phyloP scores from a whole-genome alignment of 2,797 vertebrate genomes.

The Siniperca scherzeri region DNA sequence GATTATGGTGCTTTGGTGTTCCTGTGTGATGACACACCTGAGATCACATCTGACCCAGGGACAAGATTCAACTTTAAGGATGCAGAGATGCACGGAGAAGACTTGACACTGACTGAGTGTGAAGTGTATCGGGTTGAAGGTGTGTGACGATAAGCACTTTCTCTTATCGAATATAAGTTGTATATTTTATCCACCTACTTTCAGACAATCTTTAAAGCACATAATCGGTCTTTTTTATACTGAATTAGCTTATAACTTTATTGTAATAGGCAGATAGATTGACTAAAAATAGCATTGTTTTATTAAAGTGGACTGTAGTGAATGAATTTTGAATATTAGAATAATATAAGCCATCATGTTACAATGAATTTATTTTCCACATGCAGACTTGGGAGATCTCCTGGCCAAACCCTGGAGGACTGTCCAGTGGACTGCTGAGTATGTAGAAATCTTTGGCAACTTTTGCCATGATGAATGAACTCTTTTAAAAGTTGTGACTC shows the following conservation, averaged over 20 bases:
- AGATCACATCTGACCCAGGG: slow-evolving; percentile 39
- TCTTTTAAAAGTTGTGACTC: neutral
- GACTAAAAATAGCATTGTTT: neutral
- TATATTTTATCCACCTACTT: neutral
- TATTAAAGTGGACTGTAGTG: neutral
- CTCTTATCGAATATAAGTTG: neutral
- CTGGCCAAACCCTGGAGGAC: slow-evolving; percentile 80
- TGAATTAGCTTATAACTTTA: no score
- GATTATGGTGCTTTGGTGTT: slow-evolving; percentile 66
- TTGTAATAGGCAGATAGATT: neutral
- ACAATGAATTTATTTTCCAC: neutral
- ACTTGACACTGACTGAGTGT: slow-evolving; percentile 67
- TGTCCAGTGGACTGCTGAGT: slow-evolving; percentile 68
- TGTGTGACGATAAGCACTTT: slow-evolving; percentile 33
- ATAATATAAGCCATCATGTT: neutral
- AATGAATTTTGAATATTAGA: neutral
- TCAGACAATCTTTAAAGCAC: neutral
- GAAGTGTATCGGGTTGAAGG: slow-evolving; percentile 79
- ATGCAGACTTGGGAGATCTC: slow-evolving; percentile 60
- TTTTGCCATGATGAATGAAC: neutral
- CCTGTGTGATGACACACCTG: slow-evolving; percentile 21
- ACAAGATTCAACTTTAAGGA: slow-evolving; percentile 49
- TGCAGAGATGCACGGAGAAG: slow-evolving; percentile 55
- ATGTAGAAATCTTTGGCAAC: slow-evolving; percentile 18
- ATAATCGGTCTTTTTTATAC: neutral